Conservation (phyloP, 2,888 invertebrate genomes). For the Anarsia innoxiella region DNA sequence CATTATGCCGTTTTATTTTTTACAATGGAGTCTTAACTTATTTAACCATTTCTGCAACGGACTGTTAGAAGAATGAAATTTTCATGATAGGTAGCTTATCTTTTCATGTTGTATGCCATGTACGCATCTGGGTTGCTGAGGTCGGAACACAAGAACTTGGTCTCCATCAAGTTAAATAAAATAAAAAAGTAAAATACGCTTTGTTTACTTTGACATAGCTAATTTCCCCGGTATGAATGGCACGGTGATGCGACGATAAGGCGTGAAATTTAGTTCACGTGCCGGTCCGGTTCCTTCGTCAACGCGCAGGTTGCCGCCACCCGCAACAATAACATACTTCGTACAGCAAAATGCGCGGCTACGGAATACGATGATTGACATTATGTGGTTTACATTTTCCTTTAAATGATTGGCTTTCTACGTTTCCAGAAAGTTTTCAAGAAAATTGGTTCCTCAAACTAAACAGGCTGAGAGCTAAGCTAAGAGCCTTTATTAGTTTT, state of each 20-base stretch:
- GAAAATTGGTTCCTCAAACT: no score
- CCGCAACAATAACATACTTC: slow-evolving; percentile 16
- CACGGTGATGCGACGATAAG: slow-evolving; percentile 12
- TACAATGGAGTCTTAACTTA: no score
- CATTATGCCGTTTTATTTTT: no score
- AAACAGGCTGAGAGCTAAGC: no score
- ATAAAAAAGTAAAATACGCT: neutral
- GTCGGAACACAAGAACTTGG: no score
- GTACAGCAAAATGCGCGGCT: slow-evolving; percentile 22
- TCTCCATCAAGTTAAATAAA: no score
- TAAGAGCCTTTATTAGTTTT: no score
- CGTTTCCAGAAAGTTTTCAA: neutral
- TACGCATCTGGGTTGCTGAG: no score
- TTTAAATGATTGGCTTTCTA: slow-evolving; percentile 8
- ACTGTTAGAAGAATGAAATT: no score
- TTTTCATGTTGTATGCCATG: no score
- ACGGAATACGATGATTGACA: slow-evolving; percentile 19
- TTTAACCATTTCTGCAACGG: no score
- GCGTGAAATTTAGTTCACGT: slow-evolving; percentile 53
- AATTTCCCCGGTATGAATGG: slow-evolving; percentile 1
- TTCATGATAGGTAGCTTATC: no score
- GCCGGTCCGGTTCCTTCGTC: slow-evolving; percentile 34
- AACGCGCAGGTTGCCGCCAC: slow-evolving; percentile 17
- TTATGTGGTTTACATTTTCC: slow-evolving; percentile 5
- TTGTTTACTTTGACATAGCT: neutral